Evolutionary conservation across 2,888 invertebrate genomes (phyloP).

Genomic region (Eucera pruinosa): DNA sequence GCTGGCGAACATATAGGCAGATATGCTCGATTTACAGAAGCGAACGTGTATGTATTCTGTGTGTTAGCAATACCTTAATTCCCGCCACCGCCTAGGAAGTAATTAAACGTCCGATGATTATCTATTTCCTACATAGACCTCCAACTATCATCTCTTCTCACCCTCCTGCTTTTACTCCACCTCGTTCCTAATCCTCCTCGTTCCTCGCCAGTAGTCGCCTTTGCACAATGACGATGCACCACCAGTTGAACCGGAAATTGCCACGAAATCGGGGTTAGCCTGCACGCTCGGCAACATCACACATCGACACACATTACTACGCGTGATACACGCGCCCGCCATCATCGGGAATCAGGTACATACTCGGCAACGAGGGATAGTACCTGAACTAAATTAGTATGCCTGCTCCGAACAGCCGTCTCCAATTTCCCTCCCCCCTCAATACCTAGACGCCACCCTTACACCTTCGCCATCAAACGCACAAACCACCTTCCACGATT

Average conservation of each 20-base stretch:
- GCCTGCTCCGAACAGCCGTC: slow-evolving; percentile 58
- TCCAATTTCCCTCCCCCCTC: slow-evolving; percentile 57
- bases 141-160: slow-evolving; percentile 18
- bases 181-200: slow-evolving; percentile 3
- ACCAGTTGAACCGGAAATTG: slow-evolving; percentile 71
- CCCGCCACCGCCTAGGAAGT: slow-evolving; percentile 64
- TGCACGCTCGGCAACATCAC: slow-evolving; percentile 37
- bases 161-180: no score
- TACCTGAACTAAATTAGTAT: slow-evolving; percentile 69
- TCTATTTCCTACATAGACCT: slow-evolving; percentile 70
- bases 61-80: slow-evolving; percentile 63
- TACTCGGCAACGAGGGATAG: slow-evolving; percentile 14
- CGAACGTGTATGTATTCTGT: slow-evolving; percentile 10
- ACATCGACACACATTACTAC: slow-evolving; percentile 40
- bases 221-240: slow-evolving; percentile 69
- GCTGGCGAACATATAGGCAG: slow-evolving; percentile 39
- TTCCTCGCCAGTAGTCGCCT: slow-evolving; percentile 47
- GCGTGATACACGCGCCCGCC: slow-evolving; percentile 9
- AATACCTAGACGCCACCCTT: slow-evolving; percentile 24
- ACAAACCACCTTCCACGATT: slow-evolving; percentile 68
- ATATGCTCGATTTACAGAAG: not conserved
- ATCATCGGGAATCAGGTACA: slow-evolving; percentile 13
- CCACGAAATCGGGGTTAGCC: slow-evolving; percentile 68
- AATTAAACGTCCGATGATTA: slow-evolving; percentile 75
- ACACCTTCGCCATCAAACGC: slow-evolving; percentile 61